These are phyloP conservation scores for Melanotaenia pygmaea DNA, from an alignment of 2,797 vertebrate species.

Conservation along the genomic window DNA sequence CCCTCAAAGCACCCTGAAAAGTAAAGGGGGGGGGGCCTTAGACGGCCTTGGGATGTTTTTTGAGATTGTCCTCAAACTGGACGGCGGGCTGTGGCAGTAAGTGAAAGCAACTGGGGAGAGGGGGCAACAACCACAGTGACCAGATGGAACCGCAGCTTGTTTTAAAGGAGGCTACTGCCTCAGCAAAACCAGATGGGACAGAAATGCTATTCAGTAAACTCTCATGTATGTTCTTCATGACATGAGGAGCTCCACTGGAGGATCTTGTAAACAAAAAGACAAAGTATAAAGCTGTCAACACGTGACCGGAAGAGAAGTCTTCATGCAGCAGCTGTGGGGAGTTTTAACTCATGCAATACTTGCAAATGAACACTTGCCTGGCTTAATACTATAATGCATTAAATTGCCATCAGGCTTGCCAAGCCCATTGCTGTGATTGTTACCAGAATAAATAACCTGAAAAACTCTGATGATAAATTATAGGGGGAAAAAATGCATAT, in stretches of 20 bases:
- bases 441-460: conserved; percentile 51
- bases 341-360: conserved; percentile 61
- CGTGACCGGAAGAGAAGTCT: conserved; percentile 11
- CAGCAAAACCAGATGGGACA: conserved; percentile 72
- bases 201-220: conserved; percentile 66
- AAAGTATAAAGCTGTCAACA: conserved; percentile 30
- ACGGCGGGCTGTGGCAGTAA: conserved; percentile 44
- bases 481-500: conserved; percentile 49
- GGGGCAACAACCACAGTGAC: conserved; percentile 68
- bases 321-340: conserved; percentile 34
- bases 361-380: conserved; percentile 39
- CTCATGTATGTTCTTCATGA: conserved; percentile 55
- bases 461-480: conserved; percentile 63
- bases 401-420: conserved; percentile 56
- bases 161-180: conserved; percentile 68
- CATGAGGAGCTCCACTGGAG: conserved; percentile 39
- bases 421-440: conserved; percentile 65
- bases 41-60: conserved; percentile 61
- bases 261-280: conserved; percentile 53
- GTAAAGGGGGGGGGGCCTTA: conserved; percentile 7
- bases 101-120: conserved; percentile 55
- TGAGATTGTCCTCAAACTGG: conserved; percentile 44
- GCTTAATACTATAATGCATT: conserved; percentile 46
- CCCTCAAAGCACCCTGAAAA: conserved; percentile 41
- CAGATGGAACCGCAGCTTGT: conserved; percentile 82